Conservation (phyloP, 2,888 invertebrate species). For the Adela reaumurella region DNA sequence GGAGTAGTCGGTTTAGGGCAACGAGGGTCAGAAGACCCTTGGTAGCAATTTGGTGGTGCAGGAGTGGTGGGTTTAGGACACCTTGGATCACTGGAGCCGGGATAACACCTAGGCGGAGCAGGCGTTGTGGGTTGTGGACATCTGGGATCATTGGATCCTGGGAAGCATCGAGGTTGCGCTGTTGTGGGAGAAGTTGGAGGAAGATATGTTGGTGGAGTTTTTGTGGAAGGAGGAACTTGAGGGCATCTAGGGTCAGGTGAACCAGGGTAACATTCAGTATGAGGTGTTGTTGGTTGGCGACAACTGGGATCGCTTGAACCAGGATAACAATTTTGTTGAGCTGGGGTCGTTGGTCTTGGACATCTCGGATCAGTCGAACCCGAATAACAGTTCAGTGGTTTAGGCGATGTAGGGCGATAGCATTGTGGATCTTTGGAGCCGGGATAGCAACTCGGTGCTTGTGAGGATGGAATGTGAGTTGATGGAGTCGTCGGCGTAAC, state of each 20-base stretch:
- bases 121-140: constrained; percentile 19
- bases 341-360: constrained; percentile 15
- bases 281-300: constrained; percentile 21
- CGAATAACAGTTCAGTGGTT: constrained; percentile 16
- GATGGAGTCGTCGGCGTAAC: constrained; percentile 13
- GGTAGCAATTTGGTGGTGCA: constrained; percentile 16
- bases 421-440: constrained; percentile 18
- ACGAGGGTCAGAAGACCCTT: constrained; percentile 14
- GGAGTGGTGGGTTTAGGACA: constrained; percentile 16
- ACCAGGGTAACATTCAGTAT: constrained; percentile 18
- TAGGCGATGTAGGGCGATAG: constrained; percentile 14
- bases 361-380: constrained; percentile 15
- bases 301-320: constrained; percentile 17
- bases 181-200: constrained; percentile 14
- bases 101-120: constrained; percentile 17
- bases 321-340: constrained; percentile 17
- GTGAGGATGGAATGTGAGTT: constrained; percentile 4
- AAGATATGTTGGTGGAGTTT: constrained; percentile 14
- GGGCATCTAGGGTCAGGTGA: constrained; percentile 17
- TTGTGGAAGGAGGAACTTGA: constrained; percentile 12
- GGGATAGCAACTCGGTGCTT: constrained; percentile 15
- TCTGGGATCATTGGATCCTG: constrained; percentile 12
- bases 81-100: constrained; percentile 19
- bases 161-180: constrained; percentile 7
- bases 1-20: constrained; percentile 15